Evolutionary conservation across 2,888 invertebrate species (phyloP).

Genomic region (Adelphocoris suturalis): DNA sequence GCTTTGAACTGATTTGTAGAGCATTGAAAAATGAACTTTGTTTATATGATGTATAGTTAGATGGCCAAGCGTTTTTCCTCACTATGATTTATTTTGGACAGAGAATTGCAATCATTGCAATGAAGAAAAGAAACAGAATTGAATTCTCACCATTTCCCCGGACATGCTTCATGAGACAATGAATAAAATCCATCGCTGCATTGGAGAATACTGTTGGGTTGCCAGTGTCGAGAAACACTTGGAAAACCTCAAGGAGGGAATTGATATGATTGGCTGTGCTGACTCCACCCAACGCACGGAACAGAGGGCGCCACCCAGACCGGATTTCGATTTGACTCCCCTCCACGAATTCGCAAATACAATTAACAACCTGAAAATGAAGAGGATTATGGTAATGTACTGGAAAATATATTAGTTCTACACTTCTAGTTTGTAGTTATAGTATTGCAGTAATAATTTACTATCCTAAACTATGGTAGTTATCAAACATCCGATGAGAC

Average conservation of each 20-base stretch:
- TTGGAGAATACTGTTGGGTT: constrained; percentile 96
- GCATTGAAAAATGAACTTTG: no score
- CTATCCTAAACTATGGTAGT: no score
- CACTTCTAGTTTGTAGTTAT: no score
- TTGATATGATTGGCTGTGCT: constrained; percentile 84
- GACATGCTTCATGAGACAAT: constrained; percentile 90
- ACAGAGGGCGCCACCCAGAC: constrained; percentile 97
- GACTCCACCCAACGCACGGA: constrained; percentile 94
- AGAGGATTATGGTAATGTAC: background rate
- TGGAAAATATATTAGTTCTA: no score
- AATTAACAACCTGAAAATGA: constrained; percentile 89
- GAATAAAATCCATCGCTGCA: constrained; percentile 94
- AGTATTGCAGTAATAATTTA: no score
- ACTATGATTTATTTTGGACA: no score
- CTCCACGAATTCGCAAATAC: constrained; percentile 97
- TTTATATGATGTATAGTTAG: no score
- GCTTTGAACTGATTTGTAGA: no score
- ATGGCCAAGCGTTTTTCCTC: no score
- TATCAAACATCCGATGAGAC: no score
- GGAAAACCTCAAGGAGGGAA: constrained; percentile 93
- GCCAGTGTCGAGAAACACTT: constrained; percentile 94
- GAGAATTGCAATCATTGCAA: no score
- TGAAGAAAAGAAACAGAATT: no score
- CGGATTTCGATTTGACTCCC: constrained; percentile 95
- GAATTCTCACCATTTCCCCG: constrained; percentile 80